Conservation (phyloP, 2,797 vertebrate genomes). For the Knipowitschia caucasica region DNA sequence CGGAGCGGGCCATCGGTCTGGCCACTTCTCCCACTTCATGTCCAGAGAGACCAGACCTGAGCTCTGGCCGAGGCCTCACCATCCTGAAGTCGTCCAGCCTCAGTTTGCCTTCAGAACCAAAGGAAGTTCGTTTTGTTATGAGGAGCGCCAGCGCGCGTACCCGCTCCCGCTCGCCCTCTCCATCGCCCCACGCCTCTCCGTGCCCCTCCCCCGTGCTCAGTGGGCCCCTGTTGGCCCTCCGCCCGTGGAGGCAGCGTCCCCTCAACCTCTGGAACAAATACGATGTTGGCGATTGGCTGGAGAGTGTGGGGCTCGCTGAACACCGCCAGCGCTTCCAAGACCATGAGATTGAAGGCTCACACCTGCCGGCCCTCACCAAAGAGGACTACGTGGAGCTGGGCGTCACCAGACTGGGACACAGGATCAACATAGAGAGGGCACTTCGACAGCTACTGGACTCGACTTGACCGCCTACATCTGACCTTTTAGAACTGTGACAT, state of each 20-base stretch:
- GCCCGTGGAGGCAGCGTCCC: conserved; percentile 95
- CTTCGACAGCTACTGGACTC: conserved; percentile 91
- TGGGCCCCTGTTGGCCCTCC: conserved; percentile 82
- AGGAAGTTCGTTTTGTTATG: conserved; percentile 97
- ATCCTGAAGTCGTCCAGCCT: conserved; percentile 98
- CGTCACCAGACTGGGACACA: conserved; percentile 93
- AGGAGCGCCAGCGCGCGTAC: conserved; percentile 92
- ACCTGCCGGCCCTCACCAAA: conserved; percentile 95
- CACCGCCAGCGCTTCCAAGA: conserved; percentile 96
- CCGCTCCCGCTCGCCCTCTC: conserved; percentile 85
- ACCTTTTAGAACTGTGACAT: conserved; percentile 51
- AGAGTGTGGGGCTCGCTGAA: conserved; percentile 94
- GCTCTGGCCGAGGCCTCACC: conserved; percentile 75
- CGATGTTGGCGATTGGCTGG: conserved; percentile 97
- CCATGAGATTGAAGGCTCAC: conserved; percentile 96
- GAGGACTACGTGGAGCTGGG: conserved; percentile 97
- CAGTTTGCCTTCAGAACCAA: conserved; percentile 94
- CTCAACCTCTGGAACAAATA: conserved; percentile 96
- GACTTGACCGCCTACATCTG: conserved; percentile 51
- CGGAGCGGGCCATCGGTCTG: conserved; percentile 84
- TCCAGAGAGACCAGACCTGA: conserved; percentile 63
- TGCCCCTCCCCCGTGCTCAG: conserved; percentile 82
- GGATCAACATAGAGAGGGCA: conserved; percentile 98
- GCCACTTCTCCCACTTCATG: conserved; percentile 47
- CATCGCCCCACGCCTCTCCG: conserved; percentile 78